Evolutionary conservation across 1,140 invertebrate species (phyloP).

Genomic region (Pseudomyrmex flavicornis): DNA sequence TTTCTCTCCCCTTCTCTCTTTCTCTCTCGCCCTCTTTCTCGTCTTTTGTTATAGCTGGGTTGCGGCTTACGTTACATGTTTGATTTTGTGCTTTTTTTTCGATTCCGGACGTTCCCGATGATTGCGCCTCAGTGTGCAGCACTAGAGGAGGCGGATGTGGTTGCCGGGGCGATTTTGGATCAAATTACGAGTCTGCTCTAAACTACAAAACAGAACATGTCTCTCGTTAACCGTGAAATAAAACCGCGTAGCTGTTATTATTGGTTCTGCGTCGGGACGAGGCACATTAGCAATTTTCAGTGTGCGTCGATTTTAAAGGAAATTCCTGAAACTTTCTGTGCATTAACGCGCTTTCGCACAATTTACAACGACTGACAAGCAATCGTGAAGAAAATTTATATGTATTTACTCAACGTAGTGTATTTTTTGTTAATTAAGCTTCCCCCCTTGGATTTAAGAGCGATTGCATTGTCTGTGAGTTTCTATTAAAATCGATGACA

Average conservation of each 20-base stretch:
- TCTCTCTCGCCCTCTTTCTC: constrained; percentile 41
- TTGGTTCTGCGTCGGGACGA: constrained; percentile 29
- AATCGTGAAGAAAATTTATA: not conserved
- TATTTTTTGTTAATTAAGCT: not conserved
- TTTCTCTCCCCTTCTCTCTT: constrained; percentile 18
- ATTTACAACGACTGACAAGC: not conserved
- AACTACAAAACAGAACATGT: constrained; percentile 77
- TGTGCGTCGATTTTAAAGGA: constrained; percentile 60
- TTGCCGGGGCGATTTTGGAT: constrained; percentile 74
- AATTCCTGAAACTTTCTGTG: constrained; percentile 14
- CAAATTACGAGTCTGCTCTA: constrained; percentile 77
- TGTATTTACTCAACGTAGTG: not conserved
- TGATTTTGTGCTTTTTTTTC: constrained; percentile 57
- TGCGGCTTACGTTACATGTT: constrained; percentile 57
- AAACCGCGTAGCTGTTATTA: not conserved
- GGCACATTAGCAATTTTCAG: constrained; percentile 47
- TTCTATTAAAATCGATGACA: constrained; percentile 61
- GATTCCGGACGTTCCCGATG: constrained; percentile 64
- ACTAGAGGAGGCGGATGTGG: constrained; percentile 70
- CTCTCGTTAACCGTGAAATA: constrained; percentile 56
- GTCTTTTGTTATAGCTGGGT: constrained; percentile 25
- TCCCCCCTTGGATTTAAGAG: not conserved
- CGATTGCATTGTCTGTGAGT: constrained; percentile 38
- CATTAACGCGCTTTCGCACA: not conserved
- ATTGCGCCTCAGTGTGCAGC: constrained; percentile 55